phyloP scores from a whole-genome alignment of 2,888 invertebrate species.

The Eristalis intricaria region DNA sequence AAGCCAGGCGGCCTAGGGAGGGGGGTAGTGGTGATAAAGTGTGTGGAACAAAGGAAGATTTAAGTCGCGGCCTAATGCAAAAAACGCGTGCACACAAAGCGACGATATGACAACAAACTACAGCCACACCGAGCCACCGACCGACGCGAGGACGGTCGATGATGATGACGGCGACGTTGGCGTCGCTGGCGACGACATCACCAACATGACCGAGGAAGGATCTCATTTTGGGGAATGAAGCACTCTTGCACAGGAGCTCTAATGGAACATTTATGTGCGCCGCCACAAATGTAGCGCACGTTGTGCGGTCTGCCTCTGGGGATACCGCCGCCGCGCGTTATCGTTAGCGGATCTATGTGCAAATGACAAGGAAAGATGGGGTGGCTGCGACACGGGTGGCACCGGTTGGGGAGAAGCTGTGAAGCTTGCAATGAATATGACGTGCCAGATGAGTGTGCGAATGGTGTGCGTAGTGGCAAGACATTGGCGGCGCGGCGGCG shows the following conservation, averaged over 20 bases:
- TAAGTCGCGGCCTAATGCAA: conserved; percentile 48
- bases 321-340: conserved; percentile 24
- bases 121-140: background rate
- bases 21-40: background rate
- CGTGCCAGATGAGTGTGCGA: conserved; percentile 41
- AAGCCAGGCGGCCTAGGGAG: background rate
- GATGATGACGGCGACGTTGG: background rate
- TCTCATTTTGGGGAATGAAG: conserved; percentile 32
- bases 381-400: background rate
- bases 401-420: background rate
- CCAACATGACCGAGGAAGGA: conserved; percentile 1
- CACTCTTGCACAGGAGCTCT: conserved; percentile 34
- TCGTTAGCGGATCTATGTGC: conserved; percentile 22
- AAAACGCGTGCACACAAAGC: conserved; percentile 42
- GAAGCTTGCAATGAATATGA: conserved; percentile 47
- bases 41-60: conserved; percentile 46
- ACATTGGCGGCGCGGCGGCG: background rate
- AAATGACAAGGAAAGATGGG: conserved; percentile 46
- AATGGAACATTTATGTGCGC: conserved; percentile 64
- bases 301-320: conserved; percentile 56
- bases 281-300: conserved; percentile 36
- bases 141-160: background rate
- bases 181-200: background rate
- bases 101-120: background rate
- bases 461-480: conserved; percentile 41